Base-by-base conservation (phyloP, 2,797 vertebrate genomes). In the Alauda arvensis region DNA sequence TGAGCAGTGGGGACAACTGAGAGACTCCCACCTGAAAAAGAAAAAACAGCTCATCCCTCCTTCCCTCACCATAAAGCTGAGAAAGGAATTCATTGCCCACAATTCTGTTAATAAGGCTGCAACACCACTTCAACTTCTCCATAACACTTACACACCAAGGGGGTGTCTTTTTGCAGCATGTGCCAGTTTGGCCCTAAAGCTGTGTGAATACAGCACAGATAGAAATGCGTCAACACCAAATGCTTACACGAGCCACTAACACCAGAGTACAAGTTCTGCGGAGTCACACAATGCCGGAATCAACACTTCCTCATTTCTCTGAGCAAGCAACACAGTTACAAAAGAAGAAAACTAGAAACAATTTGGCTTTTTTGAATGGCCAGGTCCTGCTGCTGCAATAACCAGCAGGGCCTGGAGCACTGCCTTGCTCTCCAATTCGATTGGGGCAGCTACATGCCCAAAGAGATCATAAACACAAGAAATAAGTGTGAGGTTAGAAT, bases 401-500 rank as follows among this genome's bases (percentile, higher is more conserved):
- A 55, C 26, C 49, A 33, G 15, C 57, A 18, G 0, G 7, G 72
- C 53, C 55, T 12, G 1, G 2, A 77, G 43, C 1, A 0, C 2
- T 12, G 43, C 33, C 29, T 21, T 0, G 10, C 8, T 55, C 82
- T 34, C 24, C 1, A 0, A 6, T 10, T 16, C 0, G 0, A 11
- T 40, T 13, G 40, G 1, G 2, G 66, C 8, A 79, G 39, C 55
- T 48, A 14, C 26, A 6, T 3, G 13, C 33, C 39, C 25, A n/a
- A 46, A 66, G 66, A 72, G 37, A 63, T 25, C 14, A 53, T 9
- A n/a, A 72, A 82, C 45, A 45, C 3, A 34, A 65, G 52, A 26
- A 80, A 12, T 6, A 77, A 43, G 39, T 2, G 3, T 31, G 33
- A 87, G 21, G 2, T 52, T 13, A 59, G 15, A 66, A 72, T 33